A percentile compares a stretch with the other conserved stretches of the same genome.
These are phyloP conservation scores for Octomys mimax DNA, from an alignment of 2,797 vertebrate species.

Conservation along the genomic window DNA sequence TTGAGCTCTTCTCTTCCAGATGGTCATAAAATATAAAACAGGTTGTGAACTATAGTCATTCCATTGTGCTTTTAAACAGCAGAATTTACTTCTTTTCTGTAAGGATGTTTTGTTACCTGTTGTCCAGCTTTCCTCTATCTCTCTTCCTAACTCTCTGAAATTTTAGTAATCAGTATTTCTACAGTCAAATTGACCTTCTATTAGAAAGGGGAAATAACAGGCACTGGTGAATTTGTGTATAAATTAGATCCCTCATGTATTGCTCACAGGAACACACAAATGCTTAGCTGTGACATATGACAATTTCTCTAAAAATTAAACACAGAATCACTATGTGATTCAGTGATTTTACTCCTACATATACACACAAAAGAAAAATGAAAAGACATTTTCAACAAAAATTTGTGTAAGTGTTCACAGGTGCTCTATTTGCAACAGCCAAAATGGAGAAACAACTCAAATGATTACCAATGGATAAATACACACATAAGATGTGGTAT, in stretches of 20 bases:
- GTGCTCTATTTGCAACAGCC: not conserved
- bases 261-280: conserved; percentile 26
- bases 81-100: not conserved
- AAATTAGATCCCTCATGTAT: conserved; percentile 9
- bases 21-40: not conserved
- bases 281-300: not conserved
- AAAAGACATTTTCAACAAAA: conserved; percentile 45
- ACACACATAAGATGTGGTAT: not conserved
- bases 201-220: conserved; percentile 29
- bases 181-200: not conserved
- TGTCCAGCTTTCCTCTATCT: not conserved
- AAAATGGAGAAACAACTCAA: not conserved
- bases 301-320: conserved; percentile 59
- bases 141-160: not conserved
- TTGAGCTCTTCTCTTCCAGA: not conserved
- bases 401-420: not conserved
- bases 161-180: not conserved
- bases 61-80: not conserved
- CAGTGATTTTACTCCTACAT: not conserved
- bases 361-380: conserved; percentile 6
- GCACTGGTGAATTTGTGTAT: not conserved
- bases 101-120: not conserved
- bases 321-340: not conserved
- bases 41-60: not conserved
- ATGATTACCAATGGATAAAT: not conserved